These are phyloP conservation scores for Antitype chi DNA, from an alignment of 2,888 invertebrate genomes.

Conservation along the genomic window DNA sequence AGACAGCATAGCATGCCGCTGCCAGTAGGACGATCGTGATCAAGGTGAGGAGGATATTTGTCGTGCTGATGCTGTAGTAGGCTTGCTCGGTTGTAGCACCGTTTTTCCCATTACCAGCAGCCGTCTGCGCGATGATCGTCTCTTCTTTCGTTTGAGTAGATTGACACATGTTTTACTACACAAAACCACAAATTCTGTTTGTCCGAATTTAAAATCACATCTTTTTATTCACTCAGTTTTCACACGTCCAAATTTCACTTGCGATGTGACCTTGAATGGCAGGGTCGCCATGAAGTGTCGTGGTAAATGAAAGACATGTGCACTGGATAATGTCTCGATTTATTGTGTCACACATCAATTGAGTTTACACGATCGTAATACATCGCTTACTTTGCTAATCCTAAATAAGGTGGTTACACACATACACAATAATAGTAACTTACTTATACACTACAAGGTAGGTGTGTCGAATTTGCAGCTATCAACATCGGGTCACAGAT, in stretches of 20 bases:
- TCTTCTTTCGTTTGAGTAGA: conserved; percentile 4
- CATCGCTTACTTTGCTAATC: not conserved
- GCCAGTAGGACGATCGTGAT: not conserved
- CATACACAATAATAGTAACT: no score
- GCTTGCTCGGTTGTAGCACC: no score
- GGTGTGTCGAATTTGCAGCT: no score
- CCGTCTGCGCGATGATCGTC: not conserved
- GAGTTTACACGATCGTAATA: not conserved
- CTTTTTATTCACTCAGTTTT: not conserved
- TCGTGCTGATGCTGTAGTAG: no score
- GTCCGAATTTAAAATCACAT: not conserved
- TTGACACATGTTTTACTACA: not conserved
- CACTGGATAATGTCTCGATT: not conserved
- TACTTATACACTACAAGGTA: no score
- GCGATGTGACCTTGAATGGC: not conserved
- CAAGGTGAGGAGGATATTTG: not conserved
- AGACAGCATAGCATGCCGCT: no score
- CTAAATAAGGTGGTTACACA: not conserved
- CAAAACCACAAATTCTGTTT: not conserved
- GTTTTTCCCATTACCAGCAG: not conserved
- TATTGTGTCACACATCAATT: not conserved
- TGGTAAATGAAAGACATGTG: not conserved
- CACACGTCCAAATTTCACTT: not conserved
- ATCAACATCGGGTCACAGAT: no score
- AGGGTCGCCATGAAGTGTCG: not conserved